Base-by-base conservation (phyloP, 2,888 invertebrate genomes). In the Platycnemis pennipes region DNA sequence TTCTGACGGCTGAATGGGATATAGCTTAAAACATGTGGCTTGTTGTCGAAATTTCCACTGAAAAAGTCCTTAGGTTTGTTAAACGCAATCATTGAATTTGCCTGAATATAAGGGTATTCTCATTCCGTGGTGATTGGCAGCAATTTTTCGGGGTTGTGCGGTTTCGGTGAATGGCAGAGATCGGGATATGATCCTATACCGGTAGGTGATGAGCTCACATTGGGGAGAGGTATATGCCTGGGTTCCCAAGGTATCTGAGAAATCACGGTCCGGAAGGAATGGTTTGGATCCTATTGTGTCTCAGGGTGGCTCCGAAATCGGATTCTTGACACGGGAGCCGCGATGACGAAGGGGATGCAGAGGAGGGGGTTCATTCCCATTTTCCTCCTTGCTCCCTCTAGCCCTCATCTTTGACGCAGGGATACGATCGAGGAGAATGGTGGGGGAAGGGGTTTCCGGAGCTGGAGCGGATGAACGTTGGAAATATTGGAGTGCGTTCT, bases 321-420 rank as follows among this genome's bases (percentile, higher is more conserved):
- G 89, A 89, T 89, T 89, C 89, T 56, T 56, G 89, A 89, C 89
- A 89, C 19, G 89, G 22, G 89, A 42, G 16, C 37, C 56, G 45
- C 89, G 49, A 4, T 26, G 53, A 89, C 77, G 37, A 77, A 77
- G 77, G 77, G 11, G 77, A 77, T 0, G 26, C 4, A 4, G 77
- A 1, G 77, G n/a, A n/a, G 63, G 56, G 56, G 22, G 63, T 63
- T 8, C n/a, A 2, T n/a, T 63, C 63, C 26, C 49, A n/a, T n/a
- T n/a, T n/a, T n/a, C n/a, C n/a, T n/a, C n/a, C n/a, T n/a, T n/a
- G n/a, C n/a, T n/a, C n/a, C n/a, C n/a, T n/a, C n/a, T n/a, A n/a
- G n/a, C n/a, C n/a, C n/a, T n/a, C n/a, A n/a, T 53, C 53, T 53
- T 53, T 53, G 53, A 26, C 63, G 31, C 37, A 37, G 37, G 37